Base-by-base conservation (phyloP, 2,888 invertebrate species). In the Euplexia lucipara region DNA sequence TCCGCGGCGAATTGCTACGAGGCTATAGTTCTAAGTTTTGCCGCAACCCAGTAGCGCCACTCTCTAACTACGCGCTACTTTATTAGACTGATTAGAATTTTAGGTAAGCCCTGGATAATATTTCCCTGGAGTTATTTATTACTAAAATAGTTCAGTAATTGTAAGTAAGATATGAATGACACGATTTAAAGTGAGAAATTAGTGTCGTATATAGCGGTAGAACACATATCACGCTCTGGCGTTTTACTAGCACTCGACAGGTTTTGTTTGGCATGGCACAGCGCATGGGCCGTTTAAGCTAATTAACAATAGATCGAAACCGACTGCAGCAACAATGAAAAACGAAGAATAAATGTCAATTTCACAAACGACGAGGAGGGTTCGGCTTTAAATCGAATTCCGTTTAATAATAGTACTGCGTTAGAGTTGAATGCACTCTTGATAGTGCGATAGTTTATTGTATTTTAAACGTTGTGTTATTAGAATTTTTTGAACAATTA, bases 301-400 rank as follows among this genome's bases (percentile, higher is more conserved):
- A 94, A 95, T 95, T 94, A 94, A 95, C 95, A 95, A 95, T 94
- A 95, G 94, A 94, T 93, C 91, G 92, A 92, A 91, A 91, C 90
- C 90, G 90, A 92, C 90, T 92, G 92, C 91, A 91, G 90, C 90
- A 93, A 94, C 95, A 95, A 95, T 95, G 95, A 93, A 95, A 94
- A 94, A 94, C 94, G 94, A 95, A 95, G 94, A 94, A 95, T 95
- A 94, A 95, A 95, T 95, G 95, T 93, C 95, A 95, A 94, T 95
- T 94, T 94, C 94, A 93, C 94, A 94, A 95, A 94, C 94, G 94
- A 90, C 94, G 90, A 93, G 92, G 95, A 94, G 94, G 94, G 94
- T 92, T 94, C 92, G 92, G 92, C 90, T 94, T 92, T 93, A 94
- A 94, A 95, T 95, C 95, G 95, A 95, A 94, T 93, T 93, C 94